phyloP scores from a whole-genome alignment of 2,113 vertebrate species.

The Neodon shergylaensis region DNA sequence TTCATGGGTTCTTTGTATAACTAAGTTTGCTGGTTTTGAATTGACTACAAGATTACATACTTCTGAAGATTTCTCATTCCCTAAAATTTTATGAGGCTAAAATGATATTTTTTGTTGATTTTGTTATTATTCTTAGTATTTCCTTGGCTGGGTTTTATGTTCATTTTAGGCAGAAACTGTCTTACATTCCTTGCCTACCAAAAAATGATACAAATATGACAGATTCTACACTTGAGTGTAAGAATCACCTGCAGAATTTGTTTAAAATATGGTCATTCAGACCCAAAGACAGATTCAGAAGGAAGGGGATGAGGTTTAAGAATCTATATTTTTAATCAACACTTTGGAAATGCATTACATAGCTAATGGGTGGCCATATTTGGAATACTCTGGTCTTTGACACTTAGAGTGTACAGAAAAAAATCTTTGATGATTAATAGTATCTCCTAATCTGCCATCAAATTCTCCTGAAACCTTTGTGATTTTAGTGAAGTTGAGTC shows the following conservation, averaged over 20 bases:
- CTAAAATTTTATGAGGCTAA: not conserved
- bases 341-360: not conserved
- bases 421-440: not conserved
- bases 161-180: not conserved
- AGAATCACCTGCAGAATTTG: not conserved
- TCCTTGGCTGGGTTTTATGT: not conserved
- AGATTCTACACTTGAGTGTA: not conserved
- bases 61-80: not conserved
- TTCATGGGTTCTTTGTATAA: not conserved
- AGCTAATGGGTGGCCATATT: not conserved
- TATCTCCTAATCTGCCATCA: not conserved
- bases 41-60: not conserved
- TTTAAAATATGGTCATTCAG: not conserved
- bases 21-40: not conserved
- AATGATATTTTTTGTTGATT: not conserved
- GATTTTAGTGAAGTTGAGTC: not conserved
- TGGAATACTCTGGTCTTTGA: not conserved
- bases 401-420: not conserved
- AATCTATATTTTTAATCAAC: not conserved
- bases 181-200: not conserved
- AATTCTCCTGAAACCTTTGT: not conserved
- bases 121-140: not conserved
- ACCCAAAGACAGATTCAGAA: not conserved
- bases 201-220: not conserved
- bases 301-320: not conserved